Conservation (phyloP, 64 coral and sea anemone genomes). For the Porites lutea region DNA sequence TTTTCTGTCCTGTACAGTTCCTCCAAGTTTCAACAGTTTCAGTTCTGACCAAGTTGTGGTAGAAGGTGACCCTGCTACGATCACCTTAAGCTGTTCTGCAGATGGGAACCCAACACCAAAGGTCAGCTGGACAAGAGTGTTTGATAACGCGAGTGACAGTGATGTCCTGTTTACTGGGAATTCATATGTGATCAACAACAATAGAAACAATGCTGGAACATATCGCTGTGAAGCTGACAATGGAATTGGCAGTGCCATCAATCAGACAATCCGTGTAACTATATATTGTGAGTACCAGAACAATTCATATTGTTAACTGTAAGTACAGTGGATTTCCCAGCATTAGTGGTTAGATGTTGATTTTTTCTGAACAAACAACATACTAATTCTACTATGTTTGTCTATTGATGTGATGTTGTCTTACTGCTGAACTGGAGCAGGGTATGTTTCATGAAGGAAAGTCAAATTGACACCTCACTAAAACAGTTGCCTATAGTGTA, state of each 20-base stretch:
- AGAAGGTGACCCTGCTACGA: not conserved
- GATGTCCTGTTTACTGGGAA: not conserved
- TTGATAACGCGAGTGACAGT: not conserved
- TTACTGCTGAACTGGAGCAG: too few species aligned
- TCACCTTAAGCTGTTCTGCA: not conserved
- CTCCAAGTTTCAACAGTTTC: not conserved
- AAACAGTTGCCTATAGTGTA: too few species aligned
- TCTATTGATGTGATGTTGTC: too few species aligned
- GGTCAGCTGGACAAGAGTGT: slow-evolving; percentile 25
- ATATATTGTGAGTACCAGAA: slow-evolving; percentile 2
- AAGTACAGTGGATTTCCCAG: not conserved
- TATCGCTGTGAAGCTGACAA: slow-evolving; percentile 18
- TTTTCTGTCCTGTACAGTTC: not conserved
- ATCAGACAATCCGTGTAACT: not conserved
- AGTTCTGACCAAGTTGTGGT: not conserved
- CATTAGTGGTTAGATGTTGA: too few species aligned
- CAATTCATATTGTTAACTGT: not conserved
- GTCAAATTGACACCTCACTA: too few species aligned
- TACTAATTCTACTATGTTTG: too few species aligned
- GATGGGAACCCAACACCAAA: slow-evolving; percentile 14
- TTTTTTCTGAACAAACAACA: too few species aligned
- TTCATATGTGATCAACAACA: not conserved
- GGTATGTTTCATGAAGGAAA: too few species aligned
- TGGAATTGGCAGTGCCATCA: slow-evolving; percentile 22
- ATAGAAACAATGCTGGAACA: slow-evolving; percentile 10